Evolutionary conservation across 2,113 vertebrate species (phyloP), one percentile per base, ranked within the genome.

Genomic region (rat (Rattus norvegicus)): DNA sequence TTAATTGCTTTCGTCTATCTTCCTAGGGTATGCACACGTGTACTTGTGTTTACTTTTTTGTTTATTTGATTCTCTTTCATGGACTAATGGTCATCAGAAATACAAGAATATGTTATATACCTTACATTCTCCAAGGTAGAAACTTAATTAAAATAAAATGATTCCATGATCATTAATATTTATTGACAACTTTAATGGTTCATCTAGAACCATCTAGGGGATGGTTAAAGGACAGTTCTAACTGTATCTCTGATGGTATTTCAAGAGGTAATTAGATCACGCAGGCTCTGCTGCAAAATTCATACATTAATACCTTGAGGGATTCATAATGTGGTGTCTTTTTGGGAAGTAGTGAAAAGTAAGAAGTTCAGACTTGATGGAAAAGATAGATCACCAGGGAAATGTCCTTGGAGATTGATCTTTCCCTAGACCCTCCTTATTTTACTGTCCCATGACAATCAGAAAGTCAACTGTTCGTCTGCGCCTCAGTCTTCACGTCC

Each of bases 101-200:
- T 11, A 61, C 2, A 83, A 80, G 76, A 2, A 47, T 3, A 49
- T 77, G 63, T 85, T 63, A 81, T 87, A 90, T 47, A 26, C 65
- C 22, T 77, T 95, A 10, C 76, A 52, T 19, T 59, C 33, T 7
- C 83, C 14, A 24, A 95, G 84, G 12, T 17, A 93, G 22, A 90
- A 39, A 6, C 7, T 59, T 6, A 91, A 92, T 86, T 92, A 76
- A 86, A 54, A 61, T 17, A 89, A 94, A 95, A 83, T 59, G 19
- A 94, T 43, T 79, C 80, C 26, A 12, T 59, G 54, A 26, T 39
- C 17, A 1, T 83, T 83, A 59, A 61, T 39, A 20, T 61, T 39
- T 5, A 77, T 16, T 30, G 36, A 6, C 5, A 83, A 39, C 49
- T 36, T 83, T 1, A 59, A 56, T 19, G 0, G 19, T 59, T 59